Evolutionary conservation across 2,797 vertebrate genomes (phyloP), one percentile per base, ranked within the genome.

Genomic region (Psittacula echo): DNA sequence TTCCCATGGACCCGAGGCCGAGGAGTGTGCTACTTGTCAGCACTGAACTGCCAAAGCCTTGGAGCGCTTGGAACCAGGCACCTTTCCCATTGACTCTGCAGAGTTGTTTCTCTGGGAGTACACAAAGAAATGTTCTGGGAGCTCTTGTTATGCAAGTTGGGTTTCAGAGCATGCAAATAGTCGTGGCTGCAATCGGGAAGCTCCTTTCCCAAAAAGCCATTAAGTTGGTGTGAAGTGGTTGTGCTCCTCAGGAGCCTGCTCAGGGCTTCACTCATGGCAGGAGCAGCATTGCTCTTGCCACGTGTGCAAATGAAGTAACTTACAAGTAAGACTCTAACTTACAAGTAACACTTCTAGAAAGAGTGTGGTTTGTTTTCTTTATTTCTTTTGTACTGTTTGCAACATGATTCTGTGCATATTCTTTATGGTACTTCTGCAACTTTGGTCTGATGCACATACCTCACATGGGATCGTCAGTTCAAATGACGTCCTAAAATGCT

Each of bases 361-460:
- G 30, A 42, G 21, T 2, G 5, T 29, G 14, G 24, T 58, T 58
- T 34, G 56, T 34, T 58, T 56, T n/a, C 32, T n/a, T 16, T 24
- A 34, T 34, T 23, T 58, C 22, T 56, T 14, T 56, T 56, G 21
- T 56, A 15, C 54, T 56, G 54, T n/a, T 56, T 23, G 13, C 32
- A 34, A 34, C 32, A 23, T 58, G 54, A 23, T 58, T 30, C 39
- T 41, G 21, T 21, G 22, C 17, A 0, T 70, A 5, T 70, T 70
- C 67, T 45, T 23, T 3, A 5, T 24, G 37, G 10, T 1, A 6
- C 32, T 32, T 47, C 17, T 41, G 11, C 44, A 23, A 10, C 23
- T 48, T 44, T 0, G 2, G 26, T 18, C 8, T 11, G 30, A 1
- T 14, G n/a, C 12, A 1, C 10, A 30, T 42, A 10, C 23, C 14